Conservation (phyloP, 2,797 vertebrate species). For the Perdix hodgsoniae region DNA sequence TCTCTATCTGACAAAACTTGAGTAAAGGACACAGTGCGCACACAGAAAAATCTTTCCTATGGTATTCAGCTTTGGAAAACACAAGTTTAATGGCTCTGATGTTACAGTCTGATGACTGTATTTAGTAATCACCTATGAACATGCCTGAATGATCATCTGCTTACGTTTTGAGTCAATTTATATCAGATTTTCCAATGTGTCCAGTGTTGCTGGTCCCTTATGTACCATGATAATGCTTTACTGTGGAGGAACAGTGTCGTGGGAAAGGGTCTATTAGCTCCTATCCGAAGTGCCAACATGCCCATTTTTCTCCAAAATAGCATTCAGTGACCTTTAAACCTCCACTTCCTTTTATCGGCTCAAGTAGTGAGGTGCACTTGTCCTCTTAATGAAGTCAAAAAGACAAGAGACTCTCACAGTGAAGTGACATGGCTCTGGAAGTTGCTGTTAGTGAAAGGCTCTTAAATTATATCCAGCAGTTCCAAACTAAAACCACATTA, state of each 20-base stretch:
- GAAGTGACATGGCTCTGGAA: not conserved
- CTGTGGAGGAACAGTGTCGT: not conserved
- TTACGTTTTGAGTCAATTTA: not conserved
- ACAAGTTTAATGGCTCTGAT: not conserved
- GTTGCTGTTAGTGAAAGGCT: not conserved
- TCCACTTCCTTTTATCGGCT: not conserved
- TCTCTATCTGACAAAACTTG: not conserved
- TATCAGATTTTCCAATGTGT: not conserved
- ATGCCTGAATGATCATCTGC: not conserved
- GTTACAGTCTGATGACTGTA: not conserved
- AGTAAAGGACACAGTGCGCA: not conserved
- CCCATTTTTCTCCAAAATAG: not conserved
- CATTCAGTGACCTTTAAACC: not conserved
- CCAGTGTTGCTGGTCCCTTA: not conserved
- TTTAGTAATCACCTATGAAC: not conserved
- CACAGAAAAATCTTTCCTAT: not conserved
- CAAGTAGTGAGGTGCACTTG: not conserved
- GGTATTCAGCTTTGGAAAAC: not conserved
- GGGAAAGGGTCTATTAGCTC: not conserved
- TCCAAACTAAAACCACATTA: not conserved
- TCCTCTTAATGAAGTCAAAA: conserved; percentile 33
- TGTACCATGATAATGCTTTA: not conserved
- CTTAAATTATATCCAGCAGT: not conserved
- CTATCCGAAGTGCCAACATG: not conserved
- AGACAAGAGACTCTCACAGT: not conserved